phyloP scores from a whole-genome alignment of 2,113 vertebrate species.

The Mustela nigripes region DNA sequence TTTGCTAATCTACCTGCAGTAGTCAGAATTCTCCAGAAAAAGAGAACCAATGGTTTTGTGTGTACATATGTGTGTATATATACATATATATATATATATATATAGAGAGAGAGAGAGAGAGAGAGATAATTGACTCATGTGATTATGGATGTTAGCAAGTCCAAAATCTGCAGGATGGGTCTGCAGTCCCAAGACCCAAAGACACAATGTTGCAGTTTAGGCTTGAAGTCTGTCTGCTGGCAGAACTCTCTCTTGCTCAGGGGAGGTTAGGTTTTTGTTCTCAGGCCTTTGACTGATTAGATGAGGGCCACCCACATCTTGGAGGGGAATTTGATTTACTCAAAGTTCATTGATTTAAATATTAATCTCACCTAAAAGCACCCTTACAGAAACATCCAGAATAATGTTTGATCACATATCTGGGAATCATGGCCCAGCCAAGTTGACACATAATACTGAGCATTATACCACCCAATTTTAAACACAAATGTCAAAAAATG shows the following conservation, averaged over 20 bases:
- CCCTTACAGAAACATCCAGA: background rate
- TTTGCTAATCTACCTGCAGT: background rate
- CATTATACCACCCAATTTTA: background rate
- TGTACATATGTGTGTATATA: background rate
- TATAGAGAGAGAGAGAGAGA: background rate
- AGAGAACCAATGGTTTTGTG: background rate
- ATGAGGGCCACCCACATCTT: background rate
- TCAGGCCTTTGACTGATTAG: background rate
- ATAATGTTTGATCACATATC: background rate
- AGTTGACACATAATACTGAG: background rate
- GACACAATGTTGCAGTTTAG: background rate
- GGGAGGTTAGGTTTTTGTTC: background rate
- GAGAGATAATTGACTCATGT: background rate
- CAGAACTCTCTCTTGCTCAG: background rate
- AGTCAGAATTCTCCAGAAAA: constrained; percentile 13
- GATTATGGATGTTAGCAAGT: background rate
- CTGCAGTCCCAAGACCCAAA: background rate
- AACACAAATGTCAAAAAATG: background rate
- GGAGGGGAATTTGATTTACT: background rate
- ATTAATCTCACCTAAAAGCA: background rate
- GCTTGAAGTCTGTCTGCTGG: background rate
- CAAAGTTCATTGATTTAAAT: background rate
- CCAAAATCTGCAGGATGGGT: background rate
- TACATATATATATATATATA: background rate
- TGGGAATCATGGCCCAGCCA: background rate